These are phyloP conservation scores for Oreortyx pictus DNA, from an alignment of 2,797 vertebrate genomes.

Conservation along the genomic window DNA sequence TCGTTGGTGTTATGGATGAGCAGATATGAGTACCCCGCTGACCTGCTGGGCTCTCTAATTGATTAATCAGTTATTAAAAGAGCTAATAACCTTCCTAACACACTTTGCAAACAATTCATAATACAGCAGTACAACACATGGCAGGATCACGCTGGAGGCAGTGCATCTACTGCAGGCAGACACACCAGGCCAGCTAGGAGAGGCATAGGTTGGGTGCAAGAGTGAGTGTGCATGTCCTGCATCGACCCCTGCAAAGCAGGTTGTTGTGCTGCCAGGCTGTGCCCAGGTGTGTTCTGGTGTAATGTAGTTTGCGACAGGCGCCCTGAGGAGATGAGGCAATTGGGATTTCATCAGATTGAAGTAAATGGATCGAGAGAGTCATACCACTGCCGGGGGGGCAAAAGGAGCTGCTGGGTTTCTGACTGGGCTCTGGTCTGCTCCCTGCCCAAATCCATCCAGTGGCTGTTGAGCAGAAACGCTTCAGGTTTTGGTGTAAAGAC, in stretches of 20 bases:
- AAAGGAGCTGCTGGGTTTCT: not conserved
- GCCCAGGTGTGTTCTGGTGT: not conserved
- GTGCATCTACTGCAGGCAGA: not conserved
- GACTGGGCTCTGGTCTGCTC: not conserved
- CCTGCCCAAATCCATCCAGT: not conserved
- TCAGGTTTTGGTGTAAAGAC: conserved; percentile 31
- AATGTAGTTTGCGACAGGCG: not conserved
- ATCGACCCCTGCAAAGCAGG: not conserved
- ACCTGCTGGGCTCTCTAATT: not conserved
- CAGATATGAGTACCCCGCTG: fast-evolving
- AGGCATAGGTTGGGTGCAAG: fast-evolving
- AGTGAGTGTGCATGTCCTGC: not conserved
- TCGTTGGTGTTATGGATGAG: not conserved
- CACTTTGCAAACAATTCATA: not conserved
- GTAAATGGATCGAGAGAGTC: not conserved
- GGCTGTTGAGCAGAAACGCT: not conserved
- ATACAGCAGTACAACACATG: not conserved
- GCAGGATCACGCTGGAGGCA: not conserved
- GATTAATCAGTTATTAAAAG: not conserved
- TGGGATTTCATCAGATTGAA: not conserved
- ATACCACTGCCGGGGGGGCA: not conserved
- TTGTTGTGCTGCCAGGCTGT: not conserved
- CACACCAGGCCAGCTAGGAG: not conserved
- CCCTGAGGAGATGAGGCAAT: not conserved
- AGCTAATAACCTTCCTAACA: not conserved